Evolutionary conservation across 2,888 invertebrate genomes (phyloP).

Genomic region (Polietes domitor): DNA sequence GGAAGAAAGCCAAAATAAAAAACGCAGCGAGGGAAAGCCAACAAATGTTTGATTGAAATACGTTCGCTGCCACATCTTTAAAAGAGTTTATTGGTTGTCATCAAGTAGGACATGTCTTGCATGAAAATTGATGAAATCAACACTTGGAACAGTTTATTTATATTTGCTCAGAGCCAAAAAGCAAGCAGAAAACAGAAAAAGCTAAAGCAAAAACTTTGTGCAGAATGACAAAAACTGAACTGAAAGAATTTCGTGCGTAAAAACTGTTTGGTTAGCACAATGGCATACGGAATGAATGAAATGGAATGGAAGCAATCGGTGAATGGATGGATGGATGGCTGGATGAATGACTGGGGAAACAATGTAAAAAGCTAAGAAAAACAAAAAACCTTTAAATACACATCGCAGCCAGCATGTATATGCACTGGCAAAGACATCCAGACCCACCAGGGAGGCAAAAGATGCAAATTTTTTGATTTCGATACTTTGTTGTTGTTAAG

Average conservation of each 20-base stretch:
- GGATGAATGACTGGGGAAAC: neutral
- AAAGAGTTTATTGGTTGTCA: conserved; percentile 55
- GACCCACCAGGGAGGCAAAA: neutral
- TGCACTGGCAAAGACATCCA: neutral
- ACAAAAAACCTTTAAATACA: neutral
- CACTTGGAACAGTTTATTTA: conserved; percentile 61
- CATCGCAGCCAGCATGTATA: neutral
- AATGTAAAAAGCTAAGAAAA: conserved; percentile 13
- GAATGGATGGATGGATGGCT: neutral
- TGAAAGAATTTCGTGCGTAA: conserved; percentile 23
- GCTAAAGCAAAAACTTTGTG: neutral
- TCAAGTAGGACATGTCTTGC: conserved; percentile 61
- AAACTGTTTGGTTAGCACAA: conserved; percentile 28
- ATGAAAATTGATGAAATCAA: conserved; percentile 68
- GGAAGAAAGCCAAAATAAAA: conserved; percentile 16
- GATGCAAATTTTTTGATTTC: conserved; percentile 31
- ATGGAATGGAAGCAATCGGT: conserved; percentile 19
- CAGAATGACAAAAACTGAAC: neutral
- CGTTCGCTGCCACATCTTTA: conserved; percentile 45
- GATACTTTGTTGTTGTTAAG: conserved; percentile 1
- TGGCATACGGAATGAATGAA: conserved; percentile 28
- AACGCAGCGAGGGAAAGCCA: neutral
- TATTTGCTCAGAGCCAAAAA: conserved; percentile 55
- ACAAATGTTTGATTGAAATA: conserved; percentile 60
- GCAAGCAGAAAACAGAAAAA: conserved; percentile 21